Percentiles rank a stretch among this genome's conserved stretches.
Evolutionary conservation across 2,888 invertebrate genomes (phyloP).

Genomic region (Noctua janthe): DNA sequence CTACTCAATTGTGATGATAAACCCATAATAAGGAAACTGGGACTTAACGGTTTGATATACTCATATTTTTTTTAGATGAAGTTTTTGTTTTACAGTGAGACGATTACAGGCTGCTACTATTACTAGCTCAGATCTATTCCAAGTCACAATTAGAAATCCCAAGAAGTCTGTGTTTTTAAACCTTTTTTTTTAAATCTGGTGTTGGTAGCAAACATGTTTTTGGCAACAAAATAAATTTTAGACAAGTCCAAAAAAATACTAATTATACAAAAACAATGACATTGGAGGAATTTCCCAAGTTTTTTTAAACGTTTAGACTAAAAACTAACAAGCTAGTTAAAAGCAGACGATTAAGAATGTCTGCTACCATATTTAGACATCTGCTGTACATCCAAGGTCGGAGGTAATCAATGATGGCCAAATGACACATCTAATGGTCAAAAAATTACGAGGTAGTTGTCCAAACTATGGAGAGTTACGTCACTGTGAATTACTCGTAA

Average conservation of each 20-base stretch:
- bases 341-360: conserved; percentile 7
- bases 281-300: conserved; percentile 30
- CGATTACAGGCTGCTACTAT: no score
- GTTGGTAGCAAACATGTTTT: neutral
- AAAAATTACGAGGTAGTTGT: conserved; percentile 20
- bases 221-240: neutral
- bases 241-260: neutral
- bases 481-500: neutral
- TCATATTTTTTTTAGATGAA: neutral
- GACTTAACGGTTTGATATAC: neutral
- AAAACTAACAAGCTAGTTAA: conserved; percentile 33
- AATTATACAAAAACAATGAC: conserved; percentile 36
- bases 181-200: neutral
- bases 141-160: neutral
- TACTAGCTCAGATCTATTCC: neutral
- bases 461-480: conserved; percentile 13
- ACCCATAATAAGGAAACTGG: neutral
- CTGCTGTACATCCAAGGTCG: conserved; percentile 33
- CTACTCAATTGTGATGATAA: neutral
- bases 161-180: neutral
- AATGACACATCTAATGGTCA: conserved; percentile 40
- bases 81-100: neutral
- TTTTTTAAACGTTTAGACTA: conserved; percentile 16
- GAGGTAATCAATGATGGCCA: conserved; percentile 22
- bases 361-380: conserved; percentile 24